phyloP scores from a whole-genome alignment of 2,113 vertebrate species.

The Caretta caretta region DNA sequence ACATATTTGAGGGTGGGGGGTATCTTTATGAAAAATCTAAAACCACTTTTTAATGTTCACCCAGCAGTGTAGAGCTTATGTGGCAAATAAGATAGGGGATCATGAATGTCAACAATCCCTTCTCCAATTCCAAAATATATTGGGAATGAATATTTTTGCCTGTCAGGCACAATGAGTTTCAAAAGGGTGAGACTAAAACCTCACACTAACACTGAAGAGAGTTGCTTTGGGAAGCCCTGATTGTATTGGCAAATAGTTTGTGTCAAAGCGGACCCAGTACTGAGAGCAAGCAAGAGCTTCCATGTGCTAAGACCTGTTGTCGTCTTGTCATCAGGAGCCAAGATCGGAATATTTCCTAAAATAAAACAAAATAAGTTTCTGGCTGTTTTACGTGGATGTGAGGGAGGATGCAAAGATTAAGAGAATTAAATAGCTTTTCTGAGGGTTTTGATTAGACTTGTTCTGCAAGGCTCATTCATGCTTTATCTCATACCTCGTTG shows the following conservation, averaged over 20 bases:
- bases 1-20: background rate
- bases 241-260: slow-evolving; percentile 19
- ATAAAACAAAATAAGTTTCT: background rate
- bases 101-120: slow-evolving; percentile 24
- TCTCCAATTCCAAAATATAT: slow-evolving; percentile 18
- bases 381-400: background rate
- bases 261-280: background rate
- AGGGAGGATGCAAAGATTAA: slow-evolving; percentile 6
- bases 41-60: background rate
- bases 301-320: background rate
- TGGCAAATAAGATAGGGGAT: background rate
- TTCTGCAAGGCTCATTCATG: background rate
- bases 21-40: background rate
- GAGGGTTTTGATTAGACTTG: slow-evolving; percentile 9
- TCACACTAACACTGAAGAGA: background rate
- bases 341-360: background rate
- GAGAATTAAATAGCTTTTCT: background rate
- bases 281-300: slow-evolving; percentile 7
- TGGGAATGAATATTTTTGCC: slow-evolving; percentile 32
- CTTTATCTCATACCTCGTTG: background rate
- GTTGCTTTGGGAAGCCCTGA: background rate
- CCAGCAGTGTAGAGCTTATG: background rate
- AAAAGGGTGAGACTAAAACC: slow-evolving; percentile 2
- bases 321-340: background rate
- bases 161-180: slow-evolving; percentile 20